Percentiles rank a stretch among this genome's conserved stretches.
Evolutionary conservation across 2,113 vertebrate species (phyloP).

Genomic region (Cyprinodon brontotheroides): DNA sequence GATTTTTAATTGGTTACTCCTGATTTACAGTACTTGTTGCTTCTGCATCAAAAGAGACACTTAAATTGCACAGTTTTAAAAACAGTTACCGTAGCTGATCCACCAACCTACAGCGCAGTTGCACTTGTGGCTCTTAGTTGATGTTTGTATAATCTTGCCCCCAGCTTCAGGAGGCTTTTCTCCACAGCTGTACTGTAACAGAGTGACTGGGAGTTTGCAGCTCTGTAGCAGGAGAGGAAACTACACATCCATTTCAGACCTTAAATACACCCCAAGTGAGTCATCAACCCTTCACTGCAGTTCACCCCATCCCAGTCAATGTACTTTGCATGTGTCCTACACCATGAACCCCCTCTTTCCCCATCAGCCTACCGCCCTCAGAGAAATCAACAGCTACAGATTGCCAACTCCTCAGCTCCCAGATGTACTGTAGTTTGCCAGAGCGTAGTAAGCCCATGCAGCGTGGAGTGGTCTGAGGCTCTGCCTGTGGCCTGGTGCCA

Average conservation of each 20-base stretch:
- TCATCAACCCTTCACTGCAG: conserved; percentile 34
- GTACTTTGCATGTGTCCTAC: conserved; percentile 19
- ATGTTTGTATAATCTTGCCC: conserved; percentile 6
- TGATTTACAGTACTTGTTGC: too few relatives aligned
- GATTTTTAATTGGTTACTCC: too few relatives aligned
- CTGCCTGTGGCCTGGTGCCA: conserved; percentile 67
- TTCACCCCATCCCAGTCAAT: conserved; percentile 19
- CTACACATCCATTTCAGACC: conserved; percentile 28
- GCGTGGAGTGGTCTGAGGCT: conserved; percentile 39
- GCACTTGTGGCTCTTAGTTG: neutral
- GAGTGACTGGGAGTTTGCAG: neutral
- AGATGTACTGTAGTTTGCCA: conserved; percentile 53
- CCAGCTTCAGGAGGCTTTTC: conserved; percentile 16
- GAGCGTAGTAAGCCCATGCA: conserved; percentile 49
- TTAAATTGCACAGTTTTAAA: neutral
- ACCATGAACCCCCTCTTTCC: conserved; percentile 2
- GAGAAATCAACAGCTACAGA: conserved; percentile 25
- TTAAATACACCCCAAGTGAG: conserved; percentile 18
- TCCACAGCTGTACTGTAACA: conserved; percentile 7
- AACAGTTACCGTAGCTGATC: neutral
- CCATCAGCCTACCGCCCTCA: neutral
- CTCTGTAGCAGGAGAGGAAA: conserved; percentile 6
- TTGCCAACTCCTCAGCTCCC: conserved; percentile 39
- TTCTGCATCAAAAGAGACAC: neutral
- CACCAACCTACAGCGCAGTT: rapidly evolving